A percentile compares a stretch with the other conserved stretches of the same genome.
phyloP scores from a whole-genome alignment of 2,888 invertebrate species.

The Parnassius apollo region DNA sequence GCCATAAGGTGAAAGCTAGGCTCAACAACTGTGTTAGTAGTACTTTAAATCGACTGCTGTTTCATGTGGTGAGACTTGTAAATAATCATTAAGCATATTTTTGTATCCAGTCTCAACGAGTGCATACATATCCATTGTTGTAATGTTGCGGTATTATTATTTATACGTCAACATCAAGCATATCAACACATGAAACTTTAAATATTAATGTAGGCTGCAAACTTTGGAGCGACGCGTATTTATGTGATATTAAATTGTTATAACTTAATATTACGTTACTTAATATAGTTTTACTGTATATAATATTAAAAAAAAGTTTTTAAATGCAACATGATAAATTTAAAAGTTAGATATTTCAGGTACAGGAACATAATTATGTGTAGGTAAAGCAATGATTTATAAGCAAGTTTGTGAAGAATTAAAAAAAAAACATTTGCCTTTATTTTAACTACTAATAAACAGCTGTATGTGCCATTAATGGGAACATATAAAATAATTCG shows the following conservation, averaged over 20 bases:
- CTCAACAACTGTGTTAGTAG: slow-evolving; percentile 44
- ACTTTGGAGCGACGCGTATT: slow-evolving; percentile 69
- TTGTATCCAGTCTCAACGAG: slow-evolving; percentile 29
- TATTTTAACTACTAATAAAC: slow-evolving; percentile 14
- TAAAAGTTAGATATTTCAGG: slow-evolving; percentile 6
- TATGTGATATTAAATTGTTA: slow-evolving; percentile 75
- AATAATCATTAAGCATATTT: slow-evolving; percentile 34
- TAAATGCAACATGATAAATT: slow-evolving; percentile 47
- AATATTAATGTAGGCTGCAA: slow-evolving; percentile 51
- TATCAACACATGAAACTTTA: slow-evolving; percentile 67
- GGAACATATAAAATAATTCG: background rate
- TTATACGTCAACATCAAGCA: slow-evolving; percentile 55
- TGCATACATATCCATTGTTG: slow-evolving; percentile 33
- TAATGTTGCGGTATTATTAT: slow-evolving; percentile 65
- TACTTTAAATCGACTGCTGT: slow-evolving; percentile 76
- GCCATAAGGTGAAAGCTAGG: slow-evolving; percentile 74
- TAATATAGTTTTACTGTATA: slow-evolving; percentile 63
- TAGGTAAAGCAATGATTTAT: slow-evolving; percentile 17
- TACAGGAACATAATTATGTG: background rate
- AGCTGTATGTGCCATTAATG: slow-evolving; percentile 20
- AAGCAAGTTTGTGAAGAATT: background rate
- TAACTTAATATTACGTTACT: slow-evolving; percentile 54
- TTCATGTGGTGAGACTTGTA: slow-evolving; percentile 72
- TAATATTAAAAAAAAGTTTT: slow-evolving; percentile 47
- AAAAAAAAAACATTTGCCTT: slow-evolving; percentile 6